Conservation (phyloP, 2,888 invertebrate genomes). For the Germaria angustata region DNA sequence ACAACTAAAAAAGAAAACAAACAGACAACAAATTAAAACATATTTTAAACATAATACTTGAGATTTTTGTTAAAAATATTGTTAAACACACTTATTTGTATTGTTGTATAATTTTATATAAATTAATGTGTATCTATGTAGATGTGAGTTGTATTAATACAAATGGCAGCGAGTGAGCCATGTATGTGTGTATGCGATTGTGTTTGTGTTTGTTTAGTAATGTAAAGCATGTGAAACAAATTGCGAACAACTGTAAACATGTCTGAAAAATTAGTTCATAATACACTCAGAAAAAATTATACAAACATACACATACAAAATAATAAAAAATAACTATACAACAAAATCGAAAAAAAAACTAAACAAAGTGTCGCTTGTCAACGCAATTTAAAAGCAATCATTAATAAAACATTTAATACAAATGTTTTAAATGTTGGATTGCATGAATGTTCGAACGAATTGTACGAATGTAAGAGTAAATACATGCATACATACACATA, state of each 20-base stretch:
- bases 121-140: constrained; percentile 33
- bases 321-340: constrained; percentile 16
- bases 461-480: not conserved
- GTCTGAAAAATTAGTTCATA: constrained; percentile 68
- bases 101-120: constrained; percentile 43
- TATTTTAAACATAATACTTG: constrained; percentile 63
- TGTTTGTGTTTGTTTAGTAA: constrained; percentile 59
- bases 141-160: constrained; percentile 9
- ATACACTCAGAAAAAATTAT: constrained; percentile 55
- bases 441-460: constrained; percentile 25
- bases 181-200: not conserved
- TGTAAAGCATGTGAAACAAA: constrained; percentile 68
- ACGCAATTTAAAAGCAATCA: constrained; percentile 78
- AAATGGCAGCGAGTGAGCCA: not conserved
- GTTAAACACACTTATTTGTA: constrained; percentile 54
- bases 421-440: constrained; percentile 50
- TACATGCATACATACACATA: not conserved
- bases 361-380: constrained; percentile 70
- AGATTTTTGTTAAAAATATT: constrained; percentile 62
- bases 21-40: constrained; percentile 63
- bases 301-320: constrained; percentile 29
- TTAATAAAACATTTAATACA: constrained; percentile 73
- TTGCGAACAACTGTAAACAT: constrained; percentile 70
- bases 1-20: constrained; percentile 28
- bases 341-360: constrained; percentile 36